Percentiles rank a stretch among this genome's conserved stretches.
Evolutionary conservation across 2,113 vertebrate genomes (phyloP).

Genomic region (Leptobrachium leishanense): DNA sequence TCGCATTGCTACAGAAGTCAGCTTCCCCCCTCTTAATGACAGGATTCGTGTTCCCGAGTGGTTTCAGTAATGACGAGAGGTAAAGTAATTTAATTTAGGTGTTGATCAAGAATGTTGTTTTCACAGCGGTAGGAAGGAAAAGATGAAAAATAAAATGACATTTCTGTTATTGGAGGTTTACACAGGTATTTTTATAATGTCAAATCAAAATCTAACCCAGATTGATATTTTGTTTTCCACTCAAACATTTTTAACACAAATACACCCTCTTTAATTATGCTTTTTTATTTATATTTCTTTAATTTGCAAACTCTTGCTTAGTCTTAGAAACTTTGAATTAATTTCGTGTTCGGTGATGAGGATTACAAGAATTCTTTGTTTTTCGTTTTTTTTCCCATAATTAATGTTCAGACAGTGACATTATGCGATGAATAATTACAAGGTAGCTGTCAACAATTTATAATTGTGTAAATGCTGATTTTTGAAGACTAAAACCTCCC

Average conservation of each 20-base stretch:
- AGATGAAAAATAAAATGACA: constrained; percentile 22
- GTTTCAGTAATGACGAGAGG: constrained; percentile 23
- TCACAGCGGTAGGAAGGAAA: constrained; percentile 34
- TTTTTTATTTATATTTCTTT: constrained; percentile 41
- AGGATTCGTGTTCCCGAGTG: constrained; percentile 46
- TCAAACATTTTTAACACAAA: constrained; percentile 44
- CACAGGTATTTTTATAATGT: constrained; percentile 38
- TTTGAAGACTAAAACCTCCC: constrained; percentile 54
- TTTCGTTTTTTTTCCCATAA: constrained; percentile 63
- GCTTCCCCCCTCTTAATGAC: constrained; percentile 42
- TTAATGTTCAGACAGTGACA: constrained; percentile 77
- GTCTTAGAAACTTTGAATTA: constrained; percentile 57
- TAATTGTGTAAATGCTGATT: constrained; percentile 54
- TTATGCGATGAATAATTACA: constrained; percentile 74
- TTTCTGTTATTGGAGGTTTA: constrained; percentile 44
- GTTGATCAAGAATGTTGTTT: constrained; percentile 45
- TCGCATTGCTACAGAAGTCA: constrained; percentile 35
- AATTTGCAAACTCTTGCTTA: constrained; percentile 59
- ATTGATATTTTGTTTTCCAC: constrained; percentile 49
- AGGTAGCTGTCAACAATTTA: constrained; percentile 75
- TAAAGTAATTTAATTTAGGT: constrained; percentile 42
- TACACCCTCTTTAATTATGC: constrained; percentile 53
- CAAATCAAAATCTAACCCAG: constrained; percentile 36
- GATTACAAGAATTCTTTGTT: constrained; percentile 64
- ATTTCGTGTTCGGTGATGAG: constrained; percentile 58